phyloP scores from a whole-genome alignment of 2,888 invertebrate genomes.

The Andrena praecox region DNA sequence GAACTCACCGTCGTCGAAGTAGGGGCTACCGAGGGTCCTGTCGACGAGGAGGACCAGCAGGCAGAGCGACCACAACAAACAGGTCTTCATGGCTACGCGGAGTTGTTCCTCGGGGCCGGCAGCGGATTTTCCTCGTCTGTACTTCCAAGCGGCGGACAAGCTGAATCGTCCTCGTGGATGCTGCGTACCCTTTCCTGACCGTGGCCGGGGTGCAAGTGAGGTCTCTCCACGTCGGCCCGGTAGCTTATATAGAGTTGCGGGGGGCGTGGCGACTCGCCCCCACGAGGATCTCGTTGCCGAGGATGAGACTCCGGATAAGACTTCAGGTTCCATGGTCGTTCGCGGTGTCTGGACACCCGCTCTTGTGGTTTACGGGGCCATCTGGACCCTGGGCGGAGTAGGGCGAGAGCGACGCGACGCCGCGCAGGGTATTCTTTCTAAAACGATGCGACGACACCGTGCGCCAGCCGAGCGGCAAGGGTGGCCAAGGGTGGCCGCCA shows the following conservation, averaged over 20 bases:
- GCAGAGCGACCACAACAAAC: slow-evolving; percentile 76
- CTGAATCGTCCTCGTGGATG: slow-evolving; percentile 31
- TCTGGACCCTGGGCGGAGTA: background rate
- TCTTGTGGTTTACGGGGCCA: slow-evolving; percentile 11
- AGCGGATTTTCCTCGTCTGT: background rate
- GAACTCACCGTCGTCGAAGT: slow-evolving; percentile 82
- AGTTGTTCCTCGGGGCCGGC: slow-evolving; percentile 4
- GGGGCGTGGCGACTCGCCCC: slow-evolving; percentile 80
- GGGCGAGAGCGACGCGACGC: background rate
- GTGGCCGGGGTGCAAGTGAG: slow-evolving; percentile 79
- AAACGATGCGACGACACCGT: slow-evolving; percentile 12
- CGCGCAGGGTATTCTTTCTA: slow-evolving; percentile 18
- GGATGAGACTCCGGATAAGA: slow-evolving; percentile 63
- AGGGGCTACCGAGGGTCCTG: slow-evolving; percentile 75
- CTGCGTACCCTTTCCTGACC: slow-evolving; percentile 50
- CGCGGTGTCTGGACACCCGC: slow-evolving; percentile 38
- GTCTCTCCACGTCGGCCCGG: slow-evolving; percentile 72
- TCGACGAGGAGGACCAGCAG: slow-evolving; percentile 75
- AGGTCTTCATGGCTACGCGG: slow-evolving; percentile 73
- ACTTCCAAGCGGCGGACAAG: background rate
- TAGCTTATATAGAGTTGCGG: slow-evolving; percentile 81
- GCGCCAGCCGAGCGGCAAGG: background rate
- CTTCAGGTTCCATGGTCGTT: slow-evolving; percentile 44
- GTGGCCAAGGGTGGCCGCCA: slow-evolving; percentile 22
- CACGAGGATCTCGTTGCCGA: slow-evolving; percentile 65